Evolutionary conservation across 2,797 vertebrate genomes (phyloP).

Genomic region (Ctenopoma multispine): DNA sequence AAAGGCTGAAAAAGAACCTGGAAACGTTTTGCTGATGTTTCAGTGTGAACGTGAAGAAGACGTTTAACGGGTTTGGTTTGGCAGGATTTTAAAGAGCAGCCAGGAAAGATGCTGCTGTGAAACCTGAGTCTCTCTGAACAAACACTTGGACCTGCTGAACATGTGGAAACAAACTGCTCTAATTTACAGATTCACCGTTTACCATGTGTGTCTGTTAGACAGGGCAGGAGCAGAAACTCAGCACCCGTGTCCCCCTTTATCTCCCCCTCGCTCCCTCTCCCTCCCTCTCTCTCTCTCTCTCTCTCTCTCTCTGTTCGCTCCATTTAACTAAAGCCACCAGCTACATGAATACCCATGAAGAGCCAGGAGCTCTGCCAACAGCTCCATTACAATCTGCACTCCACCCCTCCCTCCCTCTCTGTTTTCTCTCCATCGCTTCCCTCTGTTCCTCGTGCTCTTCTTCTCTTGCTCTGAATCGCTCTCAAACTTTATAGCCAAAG

Average conservation of each 20-base stretch:
- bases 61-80: neutral
- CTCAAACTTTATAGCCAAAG: neutral
- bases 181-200: slow-evolving; percentile 12
- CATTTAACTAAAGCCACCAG: slow-evolving; percentile 70
- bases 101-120: neutral
- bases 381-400: slow-evolving; percentile 65
- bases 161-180: neutral
- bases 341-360: slow-evolving; percentile 69
- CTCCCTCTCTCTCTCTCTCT: neutral
- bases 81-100: neutral
- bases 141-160: slow-evolving; percentile 1
- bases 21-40: too few relatives aligned
- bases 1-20: too few relatives aligned
- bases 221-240: slow-evolving; percentile 53
- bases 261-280: too few relatives aligned
- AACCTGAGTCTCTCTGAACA: neutral
- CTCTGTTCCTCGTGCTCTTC: neutral
- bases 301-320: slow-evolving; percentile 41
- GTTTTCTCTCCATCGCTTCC: slow-evolving; percentile 8
- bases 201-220: slow-evolving; percentile 16
- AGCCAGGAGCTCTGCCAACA: slow-evolving; percentile 67
- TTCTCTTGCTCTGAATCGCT: slow-evolving; percentile 9
- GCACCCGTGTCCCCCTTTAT: neutral
- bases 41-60: too few relatives aligned
- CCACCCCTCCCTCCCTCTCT: slow-evolving; percentile 23